Conservation (phyloP, 1,140 invertebrate species). For the Mercenaria mercenaria region DNA sequence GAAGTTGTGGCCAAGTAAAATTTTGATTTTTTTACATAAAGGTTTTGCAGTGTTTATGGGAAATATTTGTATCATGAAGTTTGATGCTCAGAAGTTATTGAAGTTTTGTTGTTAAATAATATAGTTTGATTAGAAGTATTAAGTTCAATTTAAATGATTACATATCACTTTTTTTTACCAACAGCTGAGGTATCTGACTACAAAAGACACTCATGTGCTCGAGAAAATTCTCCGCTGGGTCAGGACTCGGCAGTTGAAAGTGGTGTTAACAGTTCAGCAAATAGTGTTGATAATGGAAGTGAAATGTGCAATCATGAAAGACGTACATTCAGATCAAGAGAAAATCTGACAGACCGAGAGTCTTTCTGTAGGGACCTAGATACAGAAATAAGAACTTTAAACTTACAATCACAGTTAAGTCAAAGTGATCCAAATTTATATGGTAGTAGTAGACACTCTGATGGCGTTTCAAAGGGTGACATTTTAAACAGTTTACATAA, state of each 20-base stretch:
- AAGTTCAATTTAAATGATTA: too few species aligned
- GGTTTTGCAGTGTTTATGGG: too few species aligned
- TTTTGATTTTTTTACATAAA: too few species aligned
- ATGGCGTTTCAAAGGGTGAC: constrained; percentile 69
- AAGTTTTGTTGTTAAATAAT: too few species aligned
- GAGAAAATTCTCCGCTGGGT: constrained; percentile 41
- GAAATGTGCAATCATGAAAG: constrained; percentile 56
- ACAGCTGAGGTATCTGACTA: constrained; percentile 58
- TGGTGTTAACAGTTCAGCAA: constrained; percentile 59
- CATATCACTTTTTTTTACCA: too few species aligned
- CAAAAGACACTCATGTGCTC: constrained; percentile 33
- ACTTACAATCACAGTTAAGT: constrained; percentile 70
- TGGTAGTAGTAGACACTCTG: constrained; percentile 75
- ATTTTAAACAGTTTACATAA: constrained; percentile 54
- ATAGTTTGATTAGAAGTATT: too few species aligned
- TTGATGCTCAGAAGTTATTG: too few species aligned
- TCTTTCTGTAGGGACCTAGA: constrained; percentile 72
- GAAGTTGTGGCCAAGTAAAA: too few species aligned
- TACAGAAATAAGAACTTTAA: constrained; percentile 71
- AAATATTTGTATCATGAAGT: too few species aligned
- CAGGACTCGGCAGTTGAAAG: constrained; percentile 64
- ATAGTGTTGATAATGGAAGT: constrained; percentile 61
- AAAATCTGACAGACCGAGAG: constrained; percentile 73
- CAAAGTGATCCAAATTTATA: constrained; percentile 81
- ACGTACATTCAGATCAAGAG: constrained; percentile 71